Conservation (phyloP, 2,797 vertebrate genomes). For the Poeciliopsis turneri region DNA sequence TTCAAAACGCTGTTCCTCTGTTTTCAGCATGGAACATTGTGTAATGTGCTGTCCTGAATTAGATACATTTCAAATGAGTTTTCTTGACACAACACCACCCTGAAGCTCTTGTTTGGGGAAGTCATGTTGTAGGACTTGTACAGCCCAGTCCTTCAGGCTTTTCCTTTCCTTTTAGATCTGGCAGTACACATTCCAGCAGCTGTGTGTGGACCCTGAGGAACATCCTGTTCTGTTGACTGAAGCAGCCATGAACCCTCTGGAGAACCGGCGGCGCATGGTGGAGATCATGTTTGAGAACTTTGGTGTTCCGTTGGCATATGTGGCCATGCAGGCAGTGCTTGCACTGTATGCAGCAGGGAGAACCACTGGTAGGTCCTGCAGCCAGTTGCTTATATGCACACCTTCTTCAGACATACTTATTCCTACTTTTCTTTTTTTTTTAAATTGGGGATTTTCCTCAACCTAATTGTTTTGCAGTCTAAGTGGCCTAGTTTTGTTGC, state of each 20-base stretch:
- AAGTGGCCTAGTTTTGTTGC: not conserved
- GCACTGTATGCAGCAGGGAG: constrained; percentile 78
- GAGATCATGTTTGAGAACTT: constrained; percentile 84
- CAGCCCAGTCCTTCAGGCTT: not conserved
- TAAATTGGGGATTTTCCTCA: not conserved
- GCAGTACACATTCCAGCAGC: constrained; percentile 79
- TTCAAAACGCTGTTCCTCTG: no score
- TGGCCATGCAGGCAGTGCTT: constrained; percentile 82
- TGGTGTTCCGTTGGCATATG: constrained; percentile 73
- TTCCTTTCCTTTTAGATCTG: constrained; percentile 73
- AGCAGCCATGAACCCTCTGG: constrained; percentile 71
- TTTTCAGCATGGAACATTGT: no score
- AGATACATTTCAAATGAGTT: not conserved
- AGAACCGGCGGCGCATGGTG: constrained; percentile 75
- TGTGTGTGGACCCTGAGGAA: constrained; percentile 73
- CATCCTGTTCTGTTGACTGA: constrained; percentile 82
- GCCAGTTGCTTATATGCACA: not conserved
- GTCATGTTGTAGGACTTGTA: not conserved
- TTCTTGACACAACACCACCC: not conserved
- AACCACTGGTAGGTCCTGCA: constrained; percentile 69
- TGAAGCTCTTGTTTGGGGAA: not conserved
- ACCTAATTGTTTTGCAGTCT: not conserved
- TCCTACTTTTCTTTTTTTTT: not conserved
- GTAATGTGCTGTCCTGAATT: no score
- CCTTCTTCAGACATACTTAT: not conserved